Evolutionary conservation across 1,140 invertebrate genomes (phyloP).

Genomic region (Oscheius sp.): DNA sequence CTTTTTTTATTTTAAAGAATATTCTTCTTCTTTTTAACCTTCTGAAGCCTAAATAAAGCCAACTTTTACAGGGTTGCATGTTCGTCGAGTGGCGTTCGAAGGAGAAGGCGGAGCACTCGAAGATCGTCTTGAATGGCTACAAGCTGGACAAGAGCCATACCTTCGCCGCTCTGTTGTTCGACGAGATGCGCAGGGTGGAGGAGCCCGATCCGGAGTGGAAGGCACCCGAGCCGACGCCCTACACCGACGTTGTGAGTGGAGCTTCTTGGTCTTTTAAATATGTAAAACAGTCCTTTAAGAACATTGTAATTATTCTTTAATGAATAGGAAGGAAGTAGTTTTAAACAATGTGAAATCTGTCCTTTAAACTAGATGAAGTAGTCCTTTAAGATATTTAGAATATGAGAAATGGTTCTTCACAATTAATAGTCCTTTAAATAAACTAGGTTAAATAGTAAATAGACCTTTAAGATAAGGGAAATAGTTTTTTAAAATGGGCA

Average conservation of each 20-base stretch:
- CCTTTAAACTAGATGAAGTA: no score
- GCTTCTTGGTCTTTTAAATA: neutral
- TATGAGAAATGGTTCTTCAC: no score
- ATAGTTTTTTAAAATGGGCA: no score
- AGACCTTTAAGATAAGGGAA: no score
- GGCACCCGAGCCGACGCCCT: conserved; percentile 79
- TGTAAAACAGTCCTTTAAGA: conserved; percentile 37
- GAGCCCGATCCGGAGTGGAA: conserved; percentile 85
- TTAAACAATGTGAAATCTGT: no score
- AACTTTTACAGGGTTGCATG: conserved; percentile 46
- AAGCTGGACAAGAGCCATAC: conserved; percentile 94
- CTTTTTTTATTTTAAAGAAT: conserved; percentile 20
- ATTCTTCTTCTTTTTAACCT: conserved; percentile 9
- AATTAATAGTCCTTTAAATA: no score
- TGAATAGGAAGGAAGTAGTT: no score
- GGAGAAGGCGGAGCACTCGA: conserved; percentile 59
- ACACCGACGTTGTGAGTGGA: conserved; percentile 68
- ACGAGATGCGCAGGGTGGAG: conserved; percentile 88
- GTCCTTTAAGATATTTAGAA: no score
- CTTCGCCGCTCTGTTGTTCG: conserved; percentile 90
- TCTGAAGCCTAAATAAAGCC: neutral
- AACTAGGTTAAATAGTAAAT: no score
- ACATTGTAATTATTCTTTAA: no score
- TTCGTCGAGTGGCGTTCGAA: conserved; percentile 49
- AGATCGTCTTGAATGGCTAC: conserved; percentile 82